Evolutionary conservation across 2,797 vertebrate species (phyloP).

Genomic region (Smutsia gigantea): DNA sequence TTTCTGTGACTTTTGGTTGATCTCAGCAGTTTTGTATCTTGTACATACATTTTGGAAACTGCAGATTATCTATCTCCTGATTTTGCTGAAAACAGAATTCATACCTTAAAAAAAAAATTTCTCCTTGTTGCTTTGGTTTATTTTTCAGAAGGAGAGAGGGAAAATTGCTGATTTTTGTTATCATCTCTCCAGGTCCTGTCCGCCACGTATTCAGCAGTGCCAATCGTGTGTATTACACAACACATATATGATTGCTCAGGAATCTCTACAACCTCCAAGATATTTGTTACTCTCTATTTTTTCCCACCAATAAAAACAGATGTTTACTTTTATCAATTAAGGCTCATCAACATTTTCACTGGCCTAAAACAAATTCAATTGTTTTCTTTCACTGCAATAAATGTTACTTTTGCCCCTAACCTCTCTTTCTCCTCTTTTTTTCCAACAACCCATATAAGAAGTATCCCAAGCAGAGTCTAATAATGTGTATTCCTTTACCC

Average conservation of each 20-base stretch:
- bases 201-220: background rate
- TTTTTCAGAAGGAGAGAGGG: background rate
- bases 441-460: background rate
- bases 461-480: background rate
- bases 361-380: background rate
- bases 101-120: background rate
- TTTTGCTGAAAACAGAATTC: background rate
- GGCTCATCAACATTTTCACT: background rate
- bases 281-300: background rate
- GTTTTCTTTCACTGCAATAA: background rate
- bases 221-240: background rate
- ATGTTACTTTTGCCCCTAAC: background rate
- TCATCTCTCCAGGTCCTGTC: background rate
- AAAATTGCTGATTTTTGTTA: background rate
- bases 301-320: background rate
- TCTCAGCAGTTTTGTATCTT: background rate
- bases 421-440: background rate
- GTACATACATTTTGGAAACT: background rate
- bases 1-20: background rate
- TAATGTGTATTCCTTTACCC: background rate
- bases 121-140: background rate
- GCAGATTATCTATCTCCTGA: background rate
- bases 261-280: background rate
- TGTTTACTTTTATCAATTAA: background rate
- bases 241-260: background rate